phyloP scores from a whole-genome alignment of 2,113 vertebrate genomes.

The Pseudonaja textilis region DNA sequence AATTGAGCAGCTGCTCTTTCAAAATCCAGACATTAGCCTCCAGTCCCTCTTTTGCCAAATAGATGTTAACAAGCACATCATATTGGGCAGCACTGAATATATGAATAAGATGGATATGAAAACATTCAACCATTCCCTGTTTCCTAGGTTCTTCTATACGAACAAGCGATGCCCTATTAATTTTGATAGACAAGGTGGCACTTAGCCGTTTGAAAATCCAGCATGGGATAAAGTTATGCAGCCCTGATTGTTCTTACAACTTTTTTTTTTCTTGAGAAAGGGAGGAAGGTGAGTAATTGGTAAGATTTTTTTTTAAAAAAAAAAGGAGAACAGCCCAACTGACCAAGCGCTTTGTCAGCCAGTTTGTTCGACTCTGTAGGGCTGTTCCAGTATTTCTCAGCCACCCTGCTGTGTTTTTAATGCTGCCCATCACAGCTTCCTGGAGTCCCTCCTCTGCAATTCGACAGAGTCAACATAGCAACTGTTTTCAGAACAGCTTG shows the following conservation, averaged over 20 bases:
- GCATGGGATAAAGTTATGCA: conserved; percentile 73
- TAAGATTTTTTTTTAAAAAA: conserved; percentile 65
- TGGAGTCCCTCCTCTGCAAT: conserved; percentile 94
- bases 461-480: conserved; percentile 96
- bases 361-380: conserved; percentile 66
- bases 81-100: conserved; percentile 71
- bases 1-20: conserved; percentile 39
- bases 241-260: conserved; percentile 65
- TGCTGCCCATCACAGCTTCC: conserved; percentile 67
- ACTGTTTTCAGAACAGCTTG: conserved; percentile 73
- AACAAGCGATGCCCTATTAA: conserved; percentile 75
- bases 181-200: conserved; percentile 80
- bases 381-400: conserved; percentile 66
- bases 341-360: conserved; percentile 71
- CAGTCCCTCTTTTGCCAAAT: conserved; percentile 58
- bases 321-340: conserved; percentile 39
- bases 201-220: conserved; percentile 71
- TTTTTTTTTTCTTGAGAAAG: conserved; percentile 34
- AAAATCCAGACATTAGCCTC: conserved; percentile 55
- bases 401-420: conserved; percentile 70
- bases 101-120: conserved; percentile 67
- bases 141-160: conserved; percentile 61
- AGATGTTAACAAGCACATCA: conserved; percentile 73
- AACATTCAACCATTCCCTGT: conserved; percentile 5
- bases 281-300: conserved; percentile 65